These are phyloP conservation scores for Cololabis saira DNA, from an alignment of 2,113 vertebrate genomes.

Conservation along the genomic window DNA sequence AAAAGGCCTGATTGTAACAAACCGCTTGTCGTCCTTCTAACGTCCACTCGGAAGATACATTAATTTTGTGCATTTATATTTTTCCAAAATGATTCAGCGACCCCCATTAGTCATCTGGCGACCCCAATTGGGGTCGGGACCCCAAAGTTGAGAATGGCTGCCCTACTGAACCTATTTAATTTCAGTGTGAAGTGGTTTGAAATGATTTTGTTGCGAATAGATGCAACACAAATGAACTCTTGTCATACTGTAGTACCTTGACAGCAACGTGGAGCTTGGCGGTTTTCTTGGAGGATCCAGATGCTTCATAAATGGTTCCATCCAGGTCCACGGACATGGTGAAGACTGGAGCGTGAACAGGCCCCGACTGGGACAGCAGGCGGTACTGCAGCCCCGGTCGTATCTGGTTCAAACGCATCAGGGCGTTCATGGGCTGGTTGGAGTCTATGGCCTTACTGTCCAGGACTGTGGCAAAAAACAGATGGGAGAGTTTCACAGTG, in stretches of 20 bases:
- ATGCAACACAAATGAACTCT: background rate
- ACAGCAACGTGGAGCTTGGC: slow-evolving; percentile 98
- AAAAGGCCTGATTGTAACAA: no score
- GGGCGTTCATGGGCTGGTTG: slow-evolving; percentile 94
- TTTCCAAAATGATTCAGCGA: no score
- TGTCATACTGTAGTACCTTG: slow-evolving; percentile 87
- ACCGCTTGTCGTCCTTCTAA: no score
- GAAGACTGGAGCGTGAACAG: slow-evolving; percentile 98
- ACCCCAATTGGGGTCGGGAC: no score
- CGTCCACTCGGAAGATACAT: no score
- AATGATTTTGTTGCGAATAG: background rate
- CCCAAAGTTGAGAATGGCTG: no score
- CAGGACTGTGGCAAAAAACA: slow-evolving; percentile 82
- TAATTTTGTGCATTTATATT: no score
- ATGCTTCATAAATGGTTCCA: slow-evolving; percentile 94
- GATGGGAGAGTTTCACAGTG: slow-evolving; percentile 2
- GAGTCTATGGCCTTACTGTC: slow-evolving; percentile 99
- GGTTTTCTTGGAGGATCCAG: slow-evolving; percentile 98
- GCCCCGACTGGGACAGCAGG: slow-evolving; percentile 97
- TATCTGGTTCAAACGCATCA: slow-evolving; percentile 99
- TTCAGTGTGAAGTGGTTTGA: no score
- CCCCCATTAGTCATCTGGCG: no score
- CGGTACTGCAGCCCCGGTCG: slow-evolving; percentile 98
- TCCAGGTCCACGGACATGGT: slow-evolving; percentile 99
- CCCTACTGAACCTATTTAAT: no score